phyloP scores from a whole-genome alignment of 1,140 invertebrate genomes.

The Charaxes varanes region DNA sequence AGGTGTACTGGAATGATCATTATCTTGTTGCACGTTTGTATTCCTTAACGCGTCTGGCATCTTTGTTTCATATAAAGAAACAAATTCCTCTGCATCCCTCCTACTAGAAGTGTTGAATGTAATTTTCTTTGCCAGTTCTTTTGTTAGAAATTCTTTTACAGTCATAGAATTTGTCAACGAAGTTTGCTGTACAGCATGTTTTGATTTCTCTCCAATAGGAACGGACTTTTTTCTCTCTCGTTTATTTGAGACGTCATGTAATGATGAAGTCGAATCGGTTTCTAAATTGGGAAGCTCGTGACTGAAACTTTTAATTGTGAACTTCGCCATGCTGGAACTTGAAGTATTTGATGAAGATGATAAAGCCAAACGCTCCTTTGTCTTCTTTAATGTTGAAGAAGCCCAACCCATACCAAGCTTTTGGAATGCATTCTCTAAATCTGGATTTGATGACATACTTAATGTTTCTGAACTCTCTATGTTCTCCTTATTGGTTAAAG shows the following conservation, averaged over 20 bases:
- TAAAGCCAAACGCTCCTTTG: conserved; percentile 77
- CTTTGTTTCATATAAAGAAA: conserved; percentile 59
- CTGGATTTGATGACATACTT: conserved; percentile 63
- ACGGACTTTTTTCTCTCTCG: conserved; percentile 17
- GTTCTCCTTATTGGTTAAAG: conserved; percentile 44
- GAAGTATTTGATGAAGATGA: conserved; percentile 78
- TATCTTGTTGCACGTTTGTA: conserved; percentile 22
- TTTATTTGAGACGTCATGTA: conserved; percentile 29
- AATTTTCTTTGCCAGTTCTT: conserved; percentile 60
- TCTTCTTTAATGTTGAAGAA: conserved; percentile 79
- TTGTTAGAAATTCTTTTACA: conserved; percentile 60
- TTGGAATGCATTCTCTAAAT: conserved; percentile 76
- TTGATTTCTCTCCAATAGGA: conserved; percentile 23
- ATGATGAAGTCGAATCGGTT: conserved; percentile 37
- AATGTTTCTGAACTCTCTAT: conserved; percentile 61
- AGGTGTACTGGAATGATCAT: conserved; percentile 29
- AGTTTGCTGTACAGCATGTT: conserved; percentile 52
- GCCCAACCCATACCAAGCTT: conserved; percentile 79
- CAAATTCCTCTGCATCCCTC: conserved; percentile 48
- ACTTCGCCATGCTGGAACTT: conserved; percentile 54
- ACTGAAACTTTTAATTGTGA: conserved; percentile 47
- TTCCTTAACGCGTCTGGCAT: conserved; percentile 55
- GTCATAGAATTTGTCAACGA: conserved; percentile 55
- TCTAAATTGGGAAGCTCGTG: conserved; percentile 37
- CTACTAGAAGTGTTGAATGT: conserved; percentile 49